These are phyloP conservation scores for Tethea ocularis DNA, from an alignment of 2,888 invertebrate genomes.

Conservation along the genomic window DNA sequence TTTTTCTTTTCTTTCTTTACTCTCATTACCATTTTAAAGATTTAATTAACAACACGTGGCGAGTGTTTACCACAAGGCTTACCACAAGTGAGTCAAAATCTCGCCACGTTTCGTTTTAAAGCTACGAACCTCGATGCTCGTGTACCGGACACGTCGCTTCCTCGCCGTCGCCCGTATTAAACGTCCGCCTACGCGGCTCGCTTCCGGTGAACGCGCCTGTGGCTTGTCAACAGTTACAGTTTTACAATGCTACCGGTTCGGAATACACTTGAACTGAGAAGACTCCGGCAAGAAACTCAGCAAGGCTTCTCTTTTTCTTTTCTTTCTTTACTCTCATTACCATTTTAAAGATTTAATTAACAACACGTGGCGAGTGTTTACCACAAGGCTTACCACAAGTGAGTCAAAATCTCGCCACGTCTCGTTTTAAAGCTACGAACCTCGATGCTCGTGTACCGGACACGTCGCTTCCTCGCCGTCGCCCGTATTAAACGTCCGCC, in stretches of 20 bases:
- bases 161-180: slow-evolving; percentile 41
- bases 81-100: slow-evolving; percentile 22
- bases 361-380: slow-evolving; percentile 7
- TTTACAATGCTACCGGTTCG: too few species aligned
- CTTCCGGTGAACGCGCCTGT: slow-evolving; percentile 36
- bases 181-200: slow-evolving; percentile 48
- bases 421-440: slow-evolving; percentile 21
- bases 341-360: background rate
- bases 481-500: slow-evolving; percentile 49
- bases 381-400: slow-evolving; percentile 17
- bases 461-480: slow-evolving; percentile 42
- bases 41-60: background rate
- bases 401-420: slow-evolving; percentile 21
- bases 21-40: background rate
- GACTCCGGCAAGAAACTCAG: too few species aligned
- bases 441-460: slow-evolving; percentile 34
- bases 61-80: slow-evolving; percentile 12
- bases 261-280: too few species aligned
- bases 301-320: too few species aligned
- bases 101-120: slow-evolving; percentile 16
- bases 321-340: background rate
- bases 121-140: slow-evolving; percentile 23
- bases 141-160: slow-evolving; percentile 47
- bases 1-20: background rate
- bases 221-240: too few species aligned